Percentiles rank a stretch among this genome's conserved stretches.
Conservation (phyloP, 2,888 invertebrate genomes). For the Acronicta psi region DNA sequence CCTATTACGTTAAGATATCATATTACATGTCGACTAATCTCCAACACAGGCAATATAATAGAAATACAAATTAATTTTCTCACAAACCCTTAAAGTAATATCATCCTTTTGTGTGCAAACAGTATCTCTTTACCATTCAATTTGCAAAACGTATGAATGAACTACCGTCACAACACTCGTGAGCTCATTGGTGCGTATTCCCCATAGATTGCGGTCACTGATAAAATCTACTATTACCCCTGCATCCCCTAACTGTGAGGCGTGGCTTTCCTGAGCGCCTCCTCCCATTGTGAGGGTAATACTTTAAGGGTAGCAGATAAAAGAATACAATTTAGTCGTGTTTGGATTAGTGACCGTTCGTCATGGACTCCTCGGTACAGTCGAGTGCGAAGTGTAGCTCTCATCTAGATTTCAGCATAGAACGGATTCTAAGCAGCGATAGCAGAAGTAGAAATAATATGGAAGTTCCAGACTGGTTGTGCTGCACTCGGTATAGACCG, state of each 20-base stretch:
- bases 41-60: constrained; percentile 69
- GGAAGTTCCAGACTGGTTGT: constrained; percentile 89
- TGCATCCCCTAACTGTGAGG: constrained; percentile 58
- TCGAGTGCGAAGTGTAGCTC: constrained; percentile 77
- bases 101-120: constrained; percentile 84
- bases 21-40: constrained; percentile 62
- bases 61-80: constrained; percentile 87
- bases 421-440: constrained; percentile 89
- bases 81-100: constrained; percentile 88
- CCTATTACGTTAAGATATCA: constrained; percentile 55
- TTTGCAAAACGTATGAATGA: constrained; percentile 79
- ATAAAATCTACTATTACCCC: constrained; percentile 69
- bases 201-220: constrained; percentile 71
- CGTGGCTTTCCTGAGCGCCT: constrained; percentile 61
- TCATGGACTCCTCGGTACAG: constrained; percentile 75
- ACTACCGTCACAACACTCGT: constrained; percentile 83
- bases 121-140: constrained; percentile 84
- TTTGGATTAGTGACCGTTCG: constrained; percentile 43
- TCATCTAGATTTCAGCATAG: constrained; percentile 89
- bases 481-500: constrained; percentile 92
- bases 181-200: constrained; percentile 74
- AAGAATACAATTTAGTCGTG: constrained; percentile 38
- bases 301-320: constrained; percentile 59
- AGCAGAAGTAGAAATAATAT: constrained; percentile 54
- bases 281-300: constrained; percentile 58